Evolutionary conservation across 2,797 vertebrate genomes (phyloP).

Genomic region (Rhynchotus rufescens): DNA sequence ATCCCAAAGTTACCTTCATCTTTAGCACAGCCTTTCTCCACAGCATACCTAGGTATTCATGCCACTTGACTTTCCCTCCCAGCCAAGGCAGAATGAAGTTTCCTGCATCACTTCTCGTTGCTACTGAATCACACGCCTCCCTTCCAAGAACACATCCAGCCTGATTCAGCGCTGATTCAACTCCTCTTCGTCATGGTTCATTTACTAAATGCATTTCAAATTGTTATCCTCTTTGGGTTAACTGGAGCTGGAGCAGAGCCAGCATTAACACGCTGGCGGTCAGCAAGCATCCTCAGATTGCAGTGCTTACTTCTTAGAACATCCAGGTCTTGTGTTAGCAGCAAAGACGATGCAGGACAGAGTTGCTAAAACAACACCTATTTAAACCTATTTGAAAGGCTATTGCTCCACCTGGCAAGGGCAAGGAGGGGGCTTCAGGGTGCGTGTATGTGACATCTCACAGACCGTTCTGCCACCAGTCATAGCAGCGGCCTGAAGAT

Average conservation of each 20-base stretch:
- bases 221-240: not conserved
- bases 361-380: not conserved
- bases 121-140: rapidly evolving
- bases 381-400: not conserved
- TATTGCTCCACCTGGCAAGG: not conserved
- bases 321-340: rapidly evolving
- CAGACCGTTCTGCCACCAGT: not conserved
- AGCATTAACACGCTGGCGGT: rapidly evolving
- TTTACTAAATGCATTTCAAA: not conserved
- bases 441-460: not conserved
- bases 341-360: not conserved
- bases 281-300: rapidly evolving
- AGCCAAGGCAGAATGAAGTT: not conserved
- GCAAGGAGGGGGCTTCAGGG: not conserved
- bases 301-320: not conserved
- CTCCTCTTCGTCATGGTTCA: not conserved
- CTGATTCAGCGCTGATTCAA: not conserved
- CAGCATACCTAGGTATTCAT: not conserved
- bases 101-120: not conserved
- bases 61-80: not conserved
- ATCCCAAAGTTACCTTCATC: not conserved
- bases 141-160: not conserved
- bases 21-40: not conserved
- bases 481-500: not conserved
- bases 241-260: not conserved